Evolutionary conservation across 1,140 invertebrate genomes (phyloP).

Genomic region (Scaptomyza pallida): DNA sequence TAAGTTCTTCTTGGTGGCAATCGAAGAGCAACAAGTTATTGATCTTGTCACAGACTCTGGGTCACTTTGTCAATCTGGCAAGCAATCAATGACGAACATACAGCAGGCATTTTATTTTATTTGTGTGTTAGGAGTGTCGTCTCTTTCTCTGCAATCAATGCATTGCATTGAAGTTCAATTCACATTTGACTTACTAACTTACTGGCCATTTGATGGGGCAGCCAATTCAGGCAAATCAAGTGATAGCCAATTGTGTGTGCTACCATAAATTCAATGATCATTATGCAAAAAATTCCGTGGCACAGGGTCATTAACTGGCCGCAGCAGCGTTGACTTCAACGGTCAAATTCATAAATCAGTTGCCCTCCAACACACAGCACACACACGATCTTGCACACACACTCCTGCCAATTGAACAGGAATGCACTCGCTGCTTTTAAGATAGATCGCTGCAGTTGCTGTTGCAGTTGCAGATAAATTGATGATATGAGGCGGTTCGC

Average conservation of each 20-base stretch:
- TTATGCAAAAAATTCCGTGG: conserved; percentile 50
- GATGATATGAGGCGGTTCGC: conserved; percentile 66
- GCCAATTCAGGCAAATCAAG: conserved; percentile 35
- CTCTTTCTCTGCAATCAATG: conserved; percentile 38
- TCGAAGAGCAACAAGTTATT: conserved; percentile 64
- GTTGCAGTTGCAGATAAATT: conserved; percentile 61
- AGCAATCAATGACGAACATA: conserved; percentile 53
- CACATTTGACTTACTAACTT: conserved; percentile 68
- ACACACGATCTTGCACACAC: neutral
- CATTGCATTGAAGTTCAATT: conserved; percentile 39
- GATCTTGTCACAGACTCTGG: conserved; percentile 66
- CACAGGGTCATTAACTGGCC: conserved; percentile 74
- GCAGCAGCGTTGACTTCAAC: conserved; percentile 53
- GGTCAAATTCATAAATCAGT: conserved; percentile 79
- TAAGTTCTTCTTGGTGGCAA: conserved; percentile 21
- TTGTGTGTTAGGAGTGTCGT: conserved; percentile 68
- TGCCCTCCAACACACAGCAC: conserved; percentile 9
- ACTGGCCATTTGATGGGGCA: conserved; percentile 43
- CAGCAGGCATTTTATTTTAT: conserved; percentile 26
- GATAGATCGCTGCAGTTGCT: conserved; percentile 29
- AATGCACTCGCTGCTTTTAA: conserved; percentile 56
- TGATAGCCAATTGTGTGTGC: conserved; percentile 40
- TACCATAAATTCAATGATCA: conserved; percentile 31
- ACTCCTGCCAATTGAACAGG: conserved; percentile 54
- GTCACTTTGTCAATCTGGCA: conserved; percentile 69